Conservation (phyloP, 2,797 vertebrate genomes). For the Myoxocephalus aenaeus region DNA sequence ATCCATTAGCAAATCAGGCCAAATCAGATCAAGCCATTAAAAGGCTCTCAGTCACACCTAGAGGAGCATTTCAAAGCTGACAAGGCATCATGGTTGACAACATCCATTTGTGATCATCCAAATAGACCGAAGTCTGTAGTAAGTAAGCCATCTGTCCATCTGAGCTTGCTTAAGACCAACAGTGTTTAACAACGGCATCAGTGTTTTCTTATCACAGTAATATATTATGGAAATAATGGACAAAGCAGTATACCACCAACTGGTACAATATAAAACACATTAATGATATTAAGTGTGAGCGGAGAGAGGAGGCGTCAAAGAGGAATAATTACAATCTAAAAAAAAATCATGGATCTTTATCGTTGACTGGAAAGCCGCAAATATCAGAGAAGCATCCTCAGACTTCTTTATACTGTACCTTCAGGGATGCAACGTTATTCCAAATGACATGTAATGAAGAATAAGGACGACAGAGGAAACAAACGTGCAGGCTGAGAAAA, state of each 20-base stretch:
- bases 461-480: constrained; percentile 23
- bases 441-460: constrained; percentile 26
- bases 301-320: constrained; percentile 17
- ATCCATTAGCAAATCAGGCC: constrained; percentile 65
- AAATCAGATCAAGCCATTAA: constrained; percentile 64
- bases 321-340: constrained; percentile 45
- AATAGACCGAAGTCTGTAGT: constrained; percentile 53
- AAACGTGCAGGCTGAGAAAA: constrained; percentile 30
- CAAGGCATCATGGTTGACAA: constrained; percentile 50
- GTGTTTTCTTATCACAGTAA: constrained; percentile 39
- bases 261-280: constrained; percentile 56
- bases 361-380: neutral
- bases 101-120: constrained; percentile 56
- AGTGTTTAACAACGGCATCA: constrained; percentile 28
- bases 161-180: constrained; percentile 17
- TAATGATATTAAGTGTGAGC: constrained; percentile 46
- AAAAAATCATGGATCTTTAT: constrained; percentile 30
- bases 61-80: constrained; percentile 59
- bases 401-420: neutral
- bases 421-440: constrained; percentile 8
- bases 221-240: constrained; percentile 47
- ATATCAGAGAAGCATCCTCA: constrained; percentile 9
- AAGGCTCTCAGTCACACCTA: constrained; percentile 60
- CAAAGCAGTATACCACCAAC: constrained; percentile 35
- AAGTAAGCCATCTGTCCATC: constrained; percentile 50